Conservation (phyloP, 2,113 vertebrate genomes). For the Siniperca knerii region DNA sequence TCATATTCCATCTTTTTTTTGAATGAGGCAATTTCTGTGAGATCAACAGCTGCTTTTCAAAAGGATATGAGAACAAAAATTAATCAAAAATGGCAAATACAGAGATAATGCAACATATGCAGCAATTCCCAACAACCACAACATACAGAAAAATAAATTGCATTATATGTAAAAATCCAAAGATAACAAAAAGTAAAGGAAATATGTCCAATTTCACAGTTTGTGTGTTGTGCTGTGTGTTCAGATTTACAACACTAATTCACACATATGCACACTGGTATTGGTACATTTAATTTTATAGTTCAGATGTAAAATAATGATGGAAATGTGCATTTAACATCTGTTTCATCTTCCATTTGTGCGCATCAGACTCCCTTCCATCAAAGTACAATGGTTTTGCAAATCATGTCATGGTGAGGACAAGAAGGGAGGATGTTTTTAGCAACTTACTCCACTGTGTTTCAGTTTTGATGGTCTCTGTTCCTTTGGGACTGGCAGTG, state of each 20-base stretch:
- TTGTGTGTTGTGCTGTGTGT: no score
- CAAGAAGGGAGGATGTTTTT: constrained; percentile 12
- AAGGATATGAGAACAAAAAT: background rate
- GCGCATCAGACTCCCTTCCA: background rate
- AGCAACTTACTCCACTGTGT: constrained; percentile 1
- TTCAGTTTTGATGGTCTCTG: constrained; percentile 14
- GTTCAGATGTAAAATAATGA: constrained; percentile 3
- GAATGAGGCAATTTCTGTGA: constrained; percentile 9
- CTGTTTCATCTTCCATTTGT: background rate
- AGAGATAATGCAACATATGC: background rate
- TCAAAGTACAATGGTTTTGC: background rate
- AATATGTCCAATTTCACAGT: background rate
- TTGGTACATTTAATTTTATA: background rate
- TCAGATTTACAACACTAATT: background rate
- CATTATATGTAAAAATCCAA: background rate
- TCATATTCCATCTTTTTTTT: constrained; percentile 13
- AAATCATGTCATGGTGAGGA: constrained; percentile 9
- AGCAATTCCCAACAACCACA: background rate
- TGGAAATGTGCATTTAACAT: background rate
- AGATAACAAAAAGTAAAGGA: background rate
- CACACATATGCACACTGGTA: background rate
- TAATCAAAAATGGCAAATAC: background rate
- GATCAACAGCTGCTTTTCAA: constrained; percentile 10
- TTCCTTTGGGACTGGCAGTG: background rate
- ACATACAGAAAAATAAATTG: background rate